A percentile compares a stretch with the other conserved stretches of the same genome.
These are phyloP conservation scores for Gavialis gangeticus DNA, from an alignment of 2,113 vertebrate genomes.

Conservation along the genomic window DNA sequence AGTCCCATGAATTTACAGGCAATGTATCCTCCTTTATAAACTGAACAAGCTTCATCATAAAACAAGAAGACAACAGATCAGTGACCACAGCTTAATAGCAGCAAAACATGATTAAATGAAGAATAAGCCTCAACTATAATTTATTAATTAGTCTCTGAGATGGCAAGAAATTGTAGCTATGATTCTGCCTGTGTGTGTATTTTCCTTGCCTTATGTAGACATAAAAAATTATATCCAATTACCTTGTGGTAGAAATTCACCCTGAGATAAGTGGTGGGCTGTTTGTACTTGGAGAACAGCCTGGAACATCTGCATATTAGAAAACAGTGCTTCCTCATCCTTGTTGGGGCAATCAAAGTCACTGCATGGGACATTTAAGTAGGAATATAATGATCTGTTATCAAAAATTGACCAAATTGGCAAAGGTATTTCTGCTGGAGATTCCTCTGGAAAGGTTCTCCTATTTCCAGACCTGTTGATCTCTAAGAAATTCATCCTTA, in stretches of 20 bases:
- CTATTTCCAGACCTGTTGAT: background rate
- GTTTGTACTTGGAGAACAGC: background rate
- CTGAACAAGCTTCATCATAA: background rate
- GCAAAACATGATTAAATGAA: conserved; percentile 67
- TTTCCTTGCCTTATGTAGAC: conserved; percentile 25
- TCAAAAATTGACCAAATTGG: background rate
- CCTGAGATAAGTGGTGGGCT: background rate
- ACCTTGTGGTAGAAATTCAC: background rate
- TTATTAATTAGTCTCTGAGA: conserved; percentile 65
- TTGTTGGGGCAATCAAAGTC: background rate
- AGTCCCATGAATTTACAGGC: background rate
- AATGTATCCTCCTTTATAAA: background rate
- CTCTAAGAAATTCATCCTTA: background rate
- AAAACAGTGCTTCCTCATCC: background rate
- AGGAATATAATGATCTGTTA: no score
- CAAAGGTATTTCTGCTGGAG: background rate
- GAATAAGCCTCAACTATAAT: conserved; percentile 30
- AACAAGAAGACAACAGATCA: conserved; percentile 49
- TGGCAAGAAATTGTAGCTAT: conserved; percentile 42
- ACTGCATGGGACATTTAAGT: no score
- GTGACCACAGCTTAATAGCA: conserved; percentile 54
- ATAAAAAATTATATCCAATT: conserved; percentile 3
- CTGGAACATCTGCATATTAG: conserved; percentile 5
- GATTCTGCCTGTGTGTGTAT: conserved; percentile 34
- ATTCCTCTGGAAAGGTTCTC: background rate